Evolutionary conservation across 2,113 vertebrate genomes (phyloP).

Genomic region (Ammodytes marinus): DNA sequence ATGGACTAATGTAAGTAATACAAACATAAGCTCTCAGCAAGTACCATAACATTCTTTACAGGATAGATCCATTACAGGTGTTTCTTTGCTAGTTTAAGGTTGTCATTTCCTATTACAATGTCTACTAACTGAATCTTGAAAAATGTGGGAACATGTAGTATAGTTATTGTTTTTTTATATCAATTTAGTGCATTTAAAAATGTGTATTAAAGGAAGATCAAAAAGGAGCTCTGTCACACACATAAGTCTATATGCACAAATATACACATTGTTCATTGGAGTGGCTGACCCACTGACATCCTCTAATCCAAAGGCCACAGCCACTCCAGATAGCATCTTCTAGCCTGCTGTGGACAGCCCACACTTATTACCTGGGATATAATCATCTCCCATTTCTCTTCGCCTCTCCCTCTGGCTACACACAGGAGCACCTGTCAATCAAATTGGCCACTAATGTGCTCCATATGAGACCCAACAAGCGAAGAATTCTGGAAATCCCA

Average conservation of each 20-base stretch:
- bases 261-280: constrained; percentile 31
- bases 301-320: constrained; percentile 70
- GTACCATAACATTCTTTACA: not conserved
- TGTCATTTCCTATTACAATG: not conserved
- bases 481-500: constrained; percentile 80
- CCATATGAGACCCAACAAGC: constrained; percentile 79
- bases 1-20: constrained; percentile 2
- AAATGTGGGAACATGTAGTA: not conserved
- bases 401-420: constrained; percentile 75
- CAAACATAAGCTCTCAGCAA: not conserved
- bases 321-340: constrained; percentile 73
- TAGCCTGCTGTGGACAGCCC: constrained; percentile 73
- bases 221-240: not conserved
- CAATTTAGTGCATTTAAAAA: not conserved
- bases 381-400: constrained; percentile 80
- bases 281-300: constrained; percentile 64
- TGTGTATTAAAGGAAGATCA: not conserved
- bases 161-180: not conserved
- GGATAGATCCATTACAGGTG: not conserved
- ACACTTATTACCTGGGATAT: constrained; percentile 83
- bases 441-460: constrained; percentile 77
- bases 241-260: constrained; percentile 10
- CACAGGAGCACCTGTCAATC: constrained; percentile 85
- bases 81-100: not conserved
- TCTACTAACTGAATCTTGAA: not conserved